These are phyloP conservation scores for Lates japonicus DNA, from an alignment of 2,797 vertebrate species.

Conservation along the genomic window DNA sequence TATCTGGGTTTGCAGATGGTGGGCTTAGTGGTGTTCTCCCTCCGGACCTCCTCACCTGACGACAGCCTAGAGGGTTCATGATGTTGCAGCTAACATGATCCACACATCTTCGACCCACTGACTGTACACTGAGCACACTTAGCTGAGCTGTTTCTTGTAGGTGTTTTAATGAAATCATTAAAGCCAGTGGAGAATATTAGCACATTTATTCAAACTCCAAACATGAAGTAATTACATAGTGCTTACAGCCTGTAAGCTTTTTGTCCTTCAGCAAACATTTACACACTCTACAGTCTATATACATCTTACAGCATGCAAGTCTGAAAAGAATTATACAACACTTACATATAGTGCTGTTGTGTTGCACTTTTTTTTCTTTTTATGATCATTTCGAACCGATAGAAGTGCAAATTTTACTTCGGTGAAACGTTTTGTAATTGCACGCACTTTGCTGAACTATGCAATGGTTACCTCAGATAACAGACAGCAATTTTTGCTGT, in stretches of 20 bases:
- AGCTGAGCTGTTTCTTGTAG: slow-evolving; percentile 6
- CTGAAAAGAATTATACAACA: not conserved
- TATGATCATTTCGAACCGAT: slow-evolving; percentile 15
- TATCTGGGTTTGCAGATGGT: slow-evolving; percentile 82
- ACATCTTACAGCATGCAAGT: slow-evolving; percentile 4
- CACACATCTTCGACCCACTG: slow-evolving; percentile 19
- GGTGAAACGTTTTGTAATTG: slow-evolving; percentile 24
- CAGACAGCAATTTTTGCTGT: slow-evolving; percentile 17
- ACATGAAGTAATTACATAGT: slow-evolving; percentile 17
- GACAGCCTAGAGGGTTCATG: slow-evolving; percentile 47
- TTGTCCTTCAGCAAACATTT: slow-evolving; percentile 21
- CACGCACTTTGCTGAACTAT: slow-evolving; percentile 42
- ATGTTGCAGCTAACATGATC: slow-evolving; percentile 28
- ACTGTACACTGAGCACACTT: slow-evolving; percentile 10
- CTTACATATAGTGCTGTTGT: not conserved
- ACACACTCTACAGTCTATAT: not conserved
- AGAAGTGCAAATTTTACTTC: slow-evolving; percentile 17
- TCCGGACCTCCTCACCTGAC: slow-evolving; percentile 60
- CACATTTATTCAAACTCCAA: not conserved
- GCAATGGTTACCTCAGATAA: slow-evolving; percentile 34
- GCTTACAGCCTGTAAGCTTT: slow-evolving; percentile 1
- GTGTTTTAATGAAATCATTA: slow-evolving; percentile 1
- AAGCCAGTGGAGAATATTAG: not conserved
- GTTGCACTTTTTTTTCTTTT: slow-evolving; percentile 7
- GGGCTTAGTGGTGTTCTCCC: slow-evolving; percentile 64